Base-by-base conservation (phyloP, 2,113 vertebrate species). In the Miniopterus natalensis region DNA sequence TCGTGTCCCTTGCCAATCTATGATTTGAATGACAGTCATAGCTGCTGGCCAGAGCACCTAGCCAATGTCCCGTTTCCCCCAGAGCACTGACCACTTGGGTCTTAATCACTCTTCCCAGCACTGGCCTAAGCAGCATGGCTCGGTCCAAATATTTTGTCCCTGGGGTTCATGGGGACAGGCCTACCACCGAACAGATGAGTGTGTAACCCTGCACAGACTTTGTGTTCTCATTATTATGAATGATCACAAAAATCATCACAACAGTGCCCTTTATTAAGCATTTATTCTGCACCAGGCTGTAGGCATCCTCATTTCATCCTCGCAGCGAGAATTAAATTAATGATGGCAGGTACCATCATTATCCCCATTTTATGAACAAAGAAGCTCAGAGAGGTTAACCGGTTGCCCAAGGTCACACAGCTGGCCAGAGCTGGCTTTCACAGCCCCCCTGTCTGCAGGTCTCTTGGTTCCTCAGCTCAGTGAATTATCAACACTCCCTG, bases 181-280 rank as follows among this genome's bases (percentile, higher is more conserved):
- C 86, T 63, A 27, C 11, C 6, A 2, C 18, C 21, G 1, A 45
- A 21, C 0, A 25, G 31, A 29, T 3, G 8, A 31, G 18, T 1
- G 3, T 29, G 71, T 25, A 27, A 15, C 4, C 2, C 9, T 17
- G 14, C 27, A 5, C 29, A 17, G 63, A 8, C 13, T n/a, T 15
- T 31, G 65, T 17, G 59, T 36, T 31, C 10, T 11, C 0, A 0
- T 6, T 9, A 8, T 15, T 20, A n/a, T 0, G 5, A 14, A 71
- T 0, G 10, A 20, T 4, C 36, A 5, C 42, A 36, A 29, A 61
- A 20, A 0, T 3, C 45, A 10, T 29, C 47, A 9, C 17, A 1
- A 3, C 53, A n/a, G 29, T 0, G 8, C 29, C 59, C 45, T n/a
- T 27, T 5, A 3, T 1, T n/a, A 40, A 61, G 29, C 20, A 21